Conservation (phyloP, 2,888 invertebrate species). For the Callimorpha dominula region DNA sequence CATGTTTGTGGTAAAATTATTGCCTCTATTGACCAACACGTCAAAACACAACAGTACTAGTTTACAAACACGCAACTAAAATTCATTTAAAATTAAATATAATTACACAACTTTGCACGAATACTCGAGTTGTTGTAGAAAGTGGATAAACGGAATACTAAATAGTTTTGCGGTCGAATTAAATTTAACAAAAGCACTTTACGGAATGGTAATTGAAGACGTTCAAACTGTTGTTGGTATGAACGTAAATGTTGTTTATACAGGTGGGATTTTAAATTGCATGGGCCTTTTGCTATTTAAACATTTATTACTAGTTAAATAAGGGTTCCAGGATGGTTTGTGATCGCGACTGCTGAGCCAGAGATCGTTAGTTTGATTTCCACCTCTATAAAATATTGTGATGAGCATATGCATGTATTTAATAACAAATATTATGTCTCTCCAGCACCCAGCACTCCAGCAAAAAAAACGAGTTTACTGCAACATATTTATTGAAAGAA, state of each 20-base stretch:
- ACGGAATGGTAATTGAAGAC: constrained; percentile 32
- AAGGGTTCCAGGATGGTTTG: too few relatives aligned
- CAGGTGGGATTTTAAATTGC: not conserved
- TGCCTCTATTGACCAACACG: not conserved
- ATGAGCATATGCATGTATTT: too few relatives aligned
- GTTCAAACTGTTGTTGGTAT: constrained; percentile 19
- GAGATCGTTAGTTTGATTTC: too few relatives aligned
- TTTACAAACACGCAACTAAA: constrained; percentile 10
- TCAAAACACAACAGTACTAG: not conserved
- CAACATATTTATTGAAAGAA: too few relatives aligned
- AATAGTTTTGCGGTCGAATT: constrained; percentile 48
- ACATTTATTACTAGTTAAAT: too few relatives aligned
- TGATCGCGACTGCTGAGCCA: too few relatives aligned
- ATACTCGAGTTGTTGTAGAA: constrained; percentile 2
- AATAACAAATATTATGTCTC: too few relatives aligned
- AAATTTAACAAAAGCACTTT: constrained; percentile 51
- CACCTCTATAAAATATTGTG: too few relatives aligned
- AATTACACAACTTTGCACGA: constrained; percentile 14
- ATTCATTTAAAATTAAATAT: constrained; percentile 17
- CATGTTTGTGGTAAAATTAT: not conserved
- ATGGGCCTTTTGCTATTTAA: too few relatives aligned
- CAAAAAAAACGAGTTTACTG: too few relatives aligned
- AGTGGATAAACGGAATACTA: constrained; percentile 16
- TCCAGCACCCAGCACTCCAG: too few relatives aligned
- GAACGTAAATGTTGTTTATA: not conserved